phyloP scores from a whole-genome alignment of 92 coral and sea anemone genomes.

The Palythoa grandiflora region DNA sequence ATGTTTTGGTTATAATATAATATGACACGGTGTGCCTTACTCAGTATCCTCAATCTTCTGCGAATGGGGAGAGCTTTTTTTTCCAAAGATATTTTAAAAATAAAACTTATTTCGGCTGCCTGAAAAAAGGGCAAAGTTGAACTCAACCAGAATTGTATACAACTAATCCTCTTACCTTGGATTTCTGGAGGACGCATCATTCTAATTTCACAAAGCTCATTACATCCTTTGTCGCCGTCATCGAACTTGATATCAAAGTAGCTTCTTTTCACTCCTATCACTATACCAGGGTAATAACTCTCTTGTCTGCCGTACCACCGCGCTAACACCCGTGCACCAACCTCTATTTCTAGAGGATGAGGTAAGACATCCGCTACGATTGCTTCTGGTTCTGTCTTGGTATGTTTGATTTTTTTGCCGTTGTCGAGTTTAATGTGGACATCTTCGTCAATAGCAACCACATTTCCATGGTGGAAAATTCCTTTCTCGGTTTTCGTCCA shows the following conservation, averaged over 20 bases:
- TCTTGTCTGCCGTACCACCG: constrained; percentile 89
- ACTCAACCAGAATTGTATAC: neutral
- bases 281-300: constrained; percentile 87
- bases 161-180: constrained; percentile 54
- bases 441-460: constrained; percentile 83
- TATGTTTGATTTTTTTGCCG: constrained; percentile 84
- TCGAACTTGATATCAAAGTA: constrained; percentile 83
- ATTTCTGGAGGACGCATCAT: constrained; percentile 77
- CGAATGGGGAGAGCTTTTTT: too few relatives aligned
- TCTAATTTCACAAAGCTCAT: constrained; percentile 80
- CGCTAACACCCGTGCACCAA: constrained; percentile 90
- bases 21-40: too few relatives aligned
- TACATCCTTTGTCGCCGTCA: constrained; percentile 93
- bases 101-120: too few relatives aligned
- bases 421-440: constrained; percentile 91
- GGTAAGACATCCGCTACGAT: constrained; percentile 89
- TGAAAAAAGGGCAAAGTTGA: too few relatives aligned
- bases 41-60: too few relatives aligned
- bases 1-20: too few relatives aligned
- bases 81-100: too few relatives aligned
- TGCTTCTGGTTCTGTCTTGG: constrained; percentile 65
- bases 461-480: constrained; percentile 84
- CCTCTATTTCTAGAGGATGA: constrained; percentile 80
- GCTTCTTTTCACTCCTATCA: constrained; percentile 71
- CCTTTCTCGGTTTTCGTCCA: constrained; percentile 93